These are phyloP conservation scores for Pyrochroa serraticornis DNA, from an alignment of 2,888 invertebrate species.

Conservation along the genomic window DNA sequence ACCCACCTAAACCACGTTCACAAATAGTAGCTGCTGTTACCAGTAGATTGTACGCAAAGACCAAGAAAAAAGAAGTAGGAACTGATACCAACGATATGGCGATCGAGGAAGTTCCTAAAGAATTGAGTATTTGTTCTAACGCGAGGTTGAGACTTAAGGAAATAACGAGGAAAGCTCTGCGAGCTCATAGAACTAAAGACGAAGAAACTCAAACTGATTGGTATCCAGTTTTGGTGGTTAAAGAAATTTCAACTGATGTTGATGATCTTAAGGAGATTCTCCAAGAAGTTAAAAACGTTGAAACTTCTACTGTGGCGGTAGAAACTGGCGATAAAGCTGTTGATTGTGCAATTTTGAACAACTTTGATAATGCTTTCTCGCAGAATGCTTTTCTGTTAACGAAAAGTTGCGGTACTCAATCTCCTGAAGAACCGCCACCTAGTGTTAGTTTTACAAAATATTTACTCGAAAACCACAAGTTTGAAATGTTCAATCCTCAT, in stretches of 20 bases:
- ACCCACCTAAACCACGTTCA: constrained; percentile 61
- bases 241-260: constrained; percentile 64
- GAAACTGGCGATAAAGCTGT: constrained; percentile 60
- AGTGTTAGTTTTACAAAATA: constrained; percentile 55
- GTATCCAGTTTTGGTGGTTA: constrained; percentile 61
- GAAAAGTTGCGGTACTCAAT: constrained; percentile 56
- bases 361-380: constrained; percentile 43
- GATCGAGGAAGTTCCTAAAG: constrained; percentile 46
- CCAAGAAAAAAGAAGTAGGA: constrained; percentile 60
- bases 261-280: constrained; percentile 61
- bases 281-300: constrained; percentile 52
- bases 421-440: constrained; percentile 41
- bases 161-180: constrained; percentile 65
- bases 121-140: constrained; percentile 65
- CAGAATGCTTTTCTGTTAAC: constrained; percentile 48
- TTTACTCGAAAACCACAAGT: constrained; percentile 40
- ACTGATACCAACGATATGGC: constrained; percentile 50
- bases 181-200: constrained; percentile 61
- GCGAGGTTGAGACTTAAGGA: constrained; percentile 66
- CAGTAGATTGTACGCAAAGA: constrained; percentile 68
- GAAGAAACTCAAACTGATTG: constrained; percentile 65
- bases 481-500: constrained; percentile 39
- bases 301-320: constrained; percentile 54
- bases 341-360: constrained; percentile 55
- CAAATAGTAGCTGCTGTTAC: constrained; percentile 76